Conservation (phyloP, 2,113 vertebrate genomes). For the Crotalus helleri region DNA sequence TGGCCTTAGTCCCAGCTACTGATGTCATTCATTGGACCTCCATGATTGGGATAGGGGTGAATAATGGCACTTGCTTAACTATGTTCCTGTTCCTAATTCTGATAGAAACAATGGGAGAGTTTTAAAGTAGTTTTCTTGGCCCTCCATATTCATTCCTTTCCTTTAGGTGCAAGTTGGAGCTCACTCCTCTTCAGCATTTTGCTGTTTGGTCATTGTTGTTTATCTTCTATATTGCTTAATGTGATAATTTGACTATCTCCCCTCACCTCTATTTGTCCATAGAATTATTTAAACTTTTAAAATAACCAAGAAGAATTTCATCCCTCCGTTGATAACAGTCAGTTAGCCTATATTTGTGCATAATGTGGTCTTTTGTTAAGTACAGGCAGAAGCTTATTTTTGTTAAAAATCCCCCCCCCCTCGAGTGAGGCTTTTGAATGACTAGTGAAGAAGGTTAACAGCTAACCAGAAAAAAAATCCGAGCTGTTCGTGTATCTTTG, state of each 20-base stretch:
- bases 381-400: background rate
- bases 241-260: background rate
- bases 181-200: background rate
- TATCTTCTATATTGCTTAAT: background rate
- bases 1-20: background rate
- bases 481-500: background rate
- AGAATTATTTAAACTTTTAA: background rate
- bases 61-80: background rate
- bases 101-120: background rate
- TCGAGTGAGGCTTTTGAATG: background rate
- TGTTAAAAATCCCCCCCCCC: background rate
- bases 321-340: background rate
- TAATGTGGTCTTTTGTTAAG: background rate
- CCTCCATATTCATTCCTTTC: background rate
- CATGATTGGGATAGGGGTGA: background rate
- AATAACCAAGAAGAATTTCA: background rate
- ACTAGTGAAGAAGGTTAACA: background rate
- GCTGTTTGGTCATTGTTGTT: background rate
- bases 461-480: background rate
- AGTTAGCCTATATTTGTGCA: background rate
- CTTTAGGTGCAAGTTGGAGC: background rate
- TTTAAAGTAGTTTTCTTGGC: background rate
- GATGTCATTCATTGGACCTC: background rate
- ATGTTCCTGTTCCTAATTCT: background rate
- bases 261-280: background rate